Evolutionary conservation across 2,888 invertebrate genomes (phyloP).

Genomic region (Nudaria mundana): DNA sequence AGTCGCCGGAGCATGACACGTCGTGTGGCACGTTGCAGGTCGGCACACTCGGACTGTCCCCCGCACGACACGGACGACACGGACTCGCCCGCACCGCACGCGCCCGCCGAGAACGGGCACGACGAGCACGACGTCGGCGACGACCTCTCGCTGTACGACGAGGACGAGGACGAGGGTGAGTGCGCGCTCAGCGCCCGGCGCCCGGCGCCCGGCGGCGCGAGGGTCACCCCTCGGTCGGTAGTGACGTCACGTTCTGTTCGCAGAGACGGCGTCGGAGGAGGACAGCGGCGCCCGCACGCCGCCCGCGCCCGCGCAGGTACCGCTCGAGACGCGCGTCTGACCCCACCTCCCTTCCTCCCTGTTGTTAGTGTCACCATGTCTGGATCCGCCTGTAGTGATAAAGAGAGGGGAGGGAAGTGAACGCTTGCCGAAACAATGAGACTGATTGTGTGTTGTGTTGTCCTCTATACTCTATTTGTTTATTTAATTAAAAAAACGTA

Average conservation of each 20-base stretch:
- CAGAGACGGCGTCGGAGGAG: too few species aligned
- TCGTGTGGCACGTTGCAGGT: too few species aligned
- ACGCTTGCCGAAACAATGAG: background rate
- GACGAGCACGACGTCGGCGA: constrained; percentile 34
- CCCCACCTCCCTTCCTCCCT: constrained; percentile 3
- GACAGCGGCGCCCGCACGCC: constrained; percentile 33
- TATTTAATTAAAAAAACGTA: too few species aligned
- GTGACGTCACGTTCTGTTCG: too few species aligned
- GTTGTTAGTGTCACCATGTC: background rate
- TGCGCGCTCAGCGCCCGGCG: background rate
- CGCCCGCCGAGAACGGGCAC: constrained; percentile 3
- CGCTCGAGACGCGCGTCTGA: constrained; percentile 32
- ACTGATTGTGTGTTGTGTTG: background rate
- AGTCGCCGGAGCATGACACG: too few species aligned
- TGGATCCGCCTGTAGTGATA: background rate
- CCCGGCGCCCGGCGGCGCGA: too few species aligned
- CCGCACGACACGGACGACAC: constrained; percentile 9
- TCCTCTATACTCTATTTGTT: background rate
- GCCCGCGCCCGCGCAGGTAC: constrained; percentile 51
- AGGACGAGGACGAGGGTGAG: constrained; percentile 37
- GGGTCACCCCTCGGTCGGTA: too few species aligned
- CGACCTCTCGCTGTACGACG: constrained; percentile 48
- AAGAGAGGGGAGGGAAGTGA: background rate
- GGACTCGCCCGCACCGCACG: constrained; percentile 5
- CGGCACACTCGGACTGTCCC: constrained; percentile 13